These are phyloP conservation scores for Garrulus glandarius DNA, from an alignment of 2,797 vertebrate genomes.

Conservation along the genomic window DNA sequence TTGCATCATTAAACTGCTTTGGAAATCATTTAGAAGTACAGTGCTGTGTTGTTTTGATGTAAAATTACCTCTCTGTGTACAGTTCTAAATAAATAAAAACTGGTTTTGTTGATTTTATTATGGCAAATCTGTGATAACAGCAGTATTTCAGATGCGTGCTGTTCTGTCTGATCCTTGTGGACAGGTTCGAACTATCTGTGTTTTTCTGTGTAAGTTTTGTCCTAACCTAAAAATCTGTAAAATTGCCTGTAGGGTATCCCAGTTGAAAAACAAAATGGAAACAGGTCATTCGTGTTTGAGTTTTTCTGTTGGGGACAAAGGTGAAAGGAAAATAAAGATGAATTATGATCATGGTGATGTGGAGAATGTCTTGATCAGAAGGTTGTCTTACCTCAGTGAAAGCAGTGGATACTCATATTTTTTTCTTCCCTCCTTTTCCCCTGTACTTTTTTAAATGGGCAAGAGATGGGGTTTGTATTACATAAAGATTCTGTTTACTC, in stretches of 20 bases:
- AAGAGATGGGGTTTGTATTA: neutral
- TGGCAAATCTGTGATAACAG: neutral
- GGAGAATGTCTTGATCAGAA: neutral
- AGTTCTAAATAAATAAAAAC: neutral
- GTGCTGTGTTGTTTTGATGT: neutral
- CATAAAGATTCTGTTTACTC: neutral
- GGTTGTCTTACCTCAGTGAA: neutral
- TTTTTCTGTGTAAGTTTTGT: neutral
- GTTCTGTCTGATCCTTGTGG: neutral
- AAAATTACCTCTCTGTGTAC: neutral
- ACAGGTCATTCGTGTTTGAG: neutral
- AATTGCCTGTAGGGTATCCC: neutral
- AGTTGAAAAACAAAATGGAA: neutral
- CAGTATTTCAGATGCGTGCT: neutral
- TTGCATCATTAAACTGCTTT: neutral
- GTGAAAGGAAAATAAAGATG: neutral
- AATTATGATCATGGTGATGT: neutral
- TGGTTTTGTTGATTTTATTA: neutral
- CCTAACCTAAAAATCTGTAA: neutral
- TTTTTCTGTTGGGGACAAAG: neutral
- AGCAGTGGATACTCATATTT: neutral
- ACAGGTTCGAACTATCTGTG: neutral
- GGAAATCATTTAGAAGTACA: neutral
- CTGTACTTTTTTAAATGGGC: neutral
- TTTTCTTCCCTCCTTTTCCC: neutral